These are phyloP conservation scores for Tychaedon coryphoeus DNA, from an alignment of 2,113 vertebrate genomes.

Conservation along the genomic window DNA sequence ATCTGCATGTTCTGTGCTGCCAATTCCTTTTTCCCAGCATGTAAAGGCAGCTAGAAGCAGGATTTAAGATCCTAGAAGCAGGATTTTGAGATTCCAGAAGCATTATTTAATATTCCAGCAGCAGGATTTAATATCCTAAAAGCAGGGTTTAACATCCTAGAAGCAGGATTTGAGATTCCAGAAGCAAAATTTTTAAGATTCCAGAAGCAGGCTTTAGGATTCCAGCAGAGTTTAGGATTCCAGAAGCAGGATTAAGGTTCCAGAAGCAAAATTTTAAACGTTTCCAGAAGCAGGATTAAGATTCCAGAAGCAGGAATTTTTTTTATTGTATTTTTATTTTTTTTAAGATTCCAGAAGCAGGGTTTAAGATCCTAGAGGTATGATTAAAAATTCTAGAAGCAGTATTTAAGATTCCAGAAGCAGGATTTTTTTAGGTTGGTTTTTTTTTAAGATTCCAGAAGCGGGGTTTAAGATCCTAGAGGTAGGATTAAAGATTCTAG, in stretches of 20 bases:
- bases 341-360: background rate
- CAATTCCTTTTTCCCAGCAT: background rate
- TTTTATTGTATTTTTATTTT: too few relatives aligned
- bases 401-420: too few relatives aligned
- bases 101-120: background rate
- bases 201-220: fast-evolving
- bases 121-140: too few relatives aligned
- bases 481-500: fast-evolving
- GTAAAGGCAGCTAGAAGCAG: background rate
- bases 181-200: background rate
- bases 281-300: background rate
- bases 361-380: too few relatives aligned
- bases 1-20: fast-evolving
- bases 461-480: background rate
- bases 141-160: background rate
- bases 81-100: background rate
- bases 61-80: background rate
- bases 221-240: background rate
- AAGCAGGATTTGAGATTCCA: background rate
- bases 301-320: background rate
- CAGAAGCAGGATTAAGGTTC: background rate
- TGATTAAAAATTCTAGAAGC: fast-evolving
- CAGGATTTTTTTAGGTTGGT: too few relatives aligned
- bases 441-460: background rate
- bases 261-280: too few relatives aligned